These are phyloP conservation scores for Neoscelio sp. DNA, from an alignment of 2,888 invertebrate genomes.

Conservation along the genomic window DNA sequence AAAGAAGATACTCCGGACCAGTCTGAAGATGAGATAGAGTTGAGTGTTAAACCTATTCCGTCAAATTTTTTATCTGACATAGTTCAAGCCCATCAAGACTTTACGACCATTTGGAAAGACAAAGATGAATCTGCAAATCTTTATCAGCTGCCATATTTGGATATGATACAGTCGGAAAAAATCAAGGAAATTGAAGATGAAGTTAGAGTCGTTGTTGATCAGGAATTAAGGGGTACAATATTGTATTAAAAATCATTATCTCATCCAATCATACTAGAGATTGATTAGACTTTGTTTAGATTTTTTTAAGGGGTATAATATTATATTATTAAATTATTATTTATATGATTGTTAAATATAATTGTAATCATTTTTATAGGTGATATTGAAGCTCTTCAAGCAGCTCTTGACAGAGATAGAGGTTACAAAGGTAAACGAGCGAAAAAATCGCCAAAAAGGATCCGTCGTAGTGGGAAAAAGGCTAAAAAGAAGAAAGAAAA, in stretches of 20 bases:
- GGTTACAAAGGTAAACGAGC: conserved; percentile 90
- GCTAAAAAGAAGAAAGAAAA: conserved; percentile 97
- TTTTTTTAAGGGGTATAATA: neutral
- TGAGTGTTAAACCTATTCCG: conserved; percentile 87
- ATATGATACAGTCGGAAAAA: conserved; percentile 94
- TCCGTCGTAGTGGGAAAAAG: conserved; percentile 92
- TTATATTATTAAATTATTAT: conserved; percentile 15
- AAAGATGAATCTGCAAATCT: conserved; percentile 91
- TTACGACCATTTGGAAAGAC: conserved; percentile 92
- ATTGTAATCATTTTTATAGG: conserved; percentile 69
- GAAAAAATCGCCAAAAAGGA: conserved; percentile 91
- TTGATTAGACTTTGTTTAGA: no score
- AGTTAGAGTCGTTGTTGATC: conserved; percentile 92
- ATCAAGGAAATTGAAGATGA: conserved; percentile 92
- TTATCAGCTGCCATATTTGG: conserved; percentile 90
- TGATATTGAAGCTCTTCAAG: conserved; percentile 86
- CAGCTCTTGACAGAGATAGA: conserved; percentile 89
- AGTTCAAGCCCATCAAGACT: conserved; percentile 89
- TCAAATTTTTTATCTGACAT: conserved; percentile 91
- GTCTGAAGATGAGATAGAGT: conserved; percentile 87
- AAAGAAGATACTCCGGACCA: conserved; percentile 85
- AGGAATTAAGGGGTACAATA: conserved; percentile 87
- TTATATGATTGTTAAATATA: neutral
- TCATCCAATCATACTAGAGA: no score
- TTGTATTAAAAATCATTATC: conserved; percentile 3